Base-by-base conservation (phyloP, 2,113 vertebrate genomes). In the Phylloscopus trochilus region DNA sequence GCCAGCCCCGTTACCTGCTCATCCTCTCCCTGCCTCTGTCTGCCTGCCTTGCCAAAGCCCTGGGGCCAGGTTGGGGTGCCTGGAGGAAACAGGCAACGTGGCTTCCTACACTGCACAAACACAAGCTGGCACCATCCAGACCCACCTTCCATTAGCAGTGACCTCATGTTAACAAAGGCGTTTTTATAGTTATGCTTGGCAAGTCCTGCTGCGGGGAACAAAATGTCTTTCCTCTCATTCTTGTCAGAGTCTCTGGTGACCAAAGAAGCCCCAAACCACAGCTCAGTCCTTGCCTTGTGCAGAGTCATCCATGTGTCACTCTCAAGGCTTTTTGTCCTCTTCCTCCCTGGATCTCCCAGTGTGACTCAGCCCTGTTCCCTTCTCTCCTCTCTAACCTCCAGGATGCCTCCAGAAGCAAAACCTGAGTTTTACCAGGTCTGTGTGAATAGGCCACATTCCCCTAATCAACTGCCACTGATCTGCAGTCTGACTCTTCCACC, bases 61-160 rank as follows among this genome's bases (percentile, higher is more conserved):
- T 1, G 8, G 24, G 51, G 80, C 59, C 74, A 72, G 21, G 13
- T 0, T 64, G 49, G 51, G 47, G 35, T 8, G 5, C 49, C 19
- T 46, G 31, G 41, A 89, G 37, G 30, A n/a, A 84, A 63, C 5
- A 10, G 39, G 60, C 76, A 31, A 22, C 0, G 0, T 58, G 63
- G 66, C 35, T 77, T 90, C 87, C 82, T 47, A 20, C 19, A 26
- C 66, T 60, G 44, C 55, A 73, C 66, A 63, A 73, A 73, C 60
- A 64, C 51, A 27, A 87, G 91, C 62, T 82, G 81, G 89, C 81
- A 91, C 35, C 30, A 49, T 72, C 35, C 72, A 81, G 64, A 74
- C 6, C 7, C 56, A 86, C 76, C 81, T 93, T 89, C 73, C 74
- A 69, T 30, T 33, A 89, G 64, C 66, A 39, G 22, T 19, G 59